Percentiles rank a stretch among this genome's conserved stretches.
Evolutionary conservation across 2,797 vertebrate genomes (phyloP).

Genomic region (Sparidentex hasta): DNA sequence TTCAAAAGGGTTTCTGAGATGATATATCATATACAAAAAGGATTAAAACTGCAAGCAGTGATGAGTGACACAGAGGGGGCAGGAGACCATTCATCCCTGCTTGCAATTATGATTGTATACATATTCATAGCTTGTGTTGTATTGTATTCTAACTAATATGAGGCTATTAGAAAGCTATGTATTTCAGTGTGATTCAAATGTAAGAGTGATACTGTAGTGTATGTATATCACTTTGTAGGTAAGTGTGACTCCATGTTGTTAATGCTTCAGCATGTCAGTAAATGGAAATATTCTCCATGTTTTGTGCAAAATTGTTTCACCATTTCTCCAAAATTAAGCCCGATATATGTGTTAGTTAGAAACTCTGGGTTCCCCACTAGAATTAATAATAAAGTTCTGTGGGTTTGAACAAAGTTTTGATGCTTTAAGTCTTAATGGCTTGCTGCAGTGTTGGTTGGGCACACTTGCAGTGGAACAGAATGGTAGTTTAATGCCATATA

Average conservation of each 20-base stretch:
- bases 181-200: background rate
- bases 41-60: background rate
- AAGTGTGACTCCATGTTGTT: background rate
- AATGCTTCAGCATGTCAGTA: background rate
- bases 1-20: background rate
- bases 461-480: background rate
- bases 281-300: background rate
- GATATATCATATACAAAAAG: background rate
- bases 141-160: background rate
- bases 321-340: background rate
- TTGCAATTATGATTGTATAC: no score
- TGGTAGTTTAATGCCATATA: background rate
- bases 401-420: background rate
- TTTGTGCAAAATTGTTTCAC: no score
- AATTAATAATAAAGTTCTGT: background rate
- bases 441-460: background rate
- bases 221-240: background rate
- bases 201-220: background rate
- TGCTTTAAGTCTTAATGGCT: background rate
- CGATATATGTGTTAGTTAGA: background rate
- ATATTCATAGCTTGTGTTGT: no score
- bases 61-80: no score
- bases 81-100: no score
- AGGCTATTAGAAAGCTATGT: no score
- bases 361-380: background rate